Percentiles rank a stretch among this genome's conserved stretches.
Conservation (phyloP, 2,888 invertebrate genomes). For the Chymomyza fuscimana region DNA sequence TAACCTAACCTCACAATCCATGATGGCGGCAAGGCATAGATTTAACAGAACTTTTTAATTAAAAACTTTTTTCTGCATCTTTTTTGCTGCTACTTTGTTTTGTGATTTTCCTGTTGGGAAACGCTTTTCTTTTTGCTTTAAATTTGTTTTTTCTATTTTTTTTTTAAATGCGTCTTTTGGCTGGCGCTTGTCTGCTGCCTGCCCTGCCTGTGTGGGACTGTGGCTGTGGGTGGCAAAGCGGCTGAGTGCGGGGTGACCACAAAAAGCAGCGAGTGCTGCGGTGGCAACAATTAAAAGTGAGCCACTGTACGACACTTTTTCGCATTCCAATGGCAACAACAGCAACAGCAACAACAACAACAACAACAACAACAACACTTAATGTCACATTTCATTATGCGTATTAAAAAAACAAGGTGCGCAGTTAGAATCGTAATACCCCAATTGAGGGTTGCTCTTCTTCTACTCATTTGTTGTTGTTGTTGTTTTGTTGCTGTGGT, state of each 20-base stretch:
- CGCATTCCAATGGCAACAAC: not conserved
- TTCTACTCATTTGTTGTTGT: not conserved
- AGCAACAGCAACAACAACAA: constrained; percentile 28
- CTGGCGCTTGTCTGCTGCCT: constrained; percentile 55
- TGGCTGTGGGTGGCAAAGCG: not conserved
- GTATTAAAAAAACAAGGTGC: constrained; percentile 13
- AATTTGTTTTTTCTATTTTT: constrained; percentile 33
- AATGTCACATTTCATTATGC: constrained; percentile 70
- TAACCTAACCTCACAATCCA: not conserved
- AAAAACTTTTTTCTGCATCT: constrained; percentile 57
- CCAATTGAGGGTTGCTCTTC: not conserved
- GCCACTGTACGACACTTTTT: constrained; percentile 58
- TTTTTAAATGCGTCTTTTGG: constrained; percentile 65
- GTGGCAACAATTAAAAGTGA: constrained; percentile 66
- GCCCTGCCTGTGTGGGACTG: not conserved
- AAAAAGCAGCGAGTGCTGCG: constrained; percentile 37
- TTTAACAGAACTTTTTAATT: constrained; percentile 66
- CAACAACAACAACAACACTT: constrained; percentile 56
- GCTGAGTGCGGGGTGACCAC: constrained; percentile 37
- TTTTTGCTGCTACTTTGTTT: constrained; percentile 17
- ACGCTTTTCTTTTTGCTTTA: constrained; percentile 12
- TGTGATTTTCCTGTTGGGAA: constrained; percentile 30
- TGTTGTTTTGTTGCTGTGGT: constrained; percentile 13
- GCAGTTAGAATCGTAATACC: not conserved
- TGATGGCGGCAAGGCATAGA: constrained; percentile 37